phyloP scores from a whole-genome alignment of 2,888 invertebrate species.

The Heliconius aoede region DNA sequence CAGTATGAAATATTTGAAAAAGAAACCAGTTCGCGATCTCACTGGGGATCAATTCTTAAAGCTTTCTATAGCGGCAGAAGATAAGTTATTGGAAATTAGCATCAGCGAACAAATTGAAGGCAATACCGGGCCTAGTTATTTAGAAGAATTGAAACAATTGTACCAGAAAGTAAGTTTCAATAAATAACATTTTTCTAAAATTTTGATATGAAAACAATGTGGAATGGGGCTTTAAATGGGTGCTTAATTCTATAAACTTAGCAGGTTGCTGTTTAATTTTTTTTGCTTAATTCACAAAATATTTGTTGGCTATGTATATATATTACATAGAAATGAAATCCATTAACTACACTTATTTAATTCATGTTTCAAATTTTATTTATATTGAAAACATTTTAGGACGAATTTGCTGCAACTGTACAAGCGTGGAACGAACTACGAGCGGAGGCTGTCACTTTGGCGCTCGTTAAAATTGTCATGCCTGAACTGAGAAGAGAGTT shows the following conservation, averaged over 20 bases:
- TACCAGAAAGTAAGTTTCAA: slow-evolving; percentile 86
- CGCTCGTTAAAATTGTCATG: slow-evolving; percentile 93
- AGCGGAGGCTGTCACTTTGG: slow-evolving; percentile 93
- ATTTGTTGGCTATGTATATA: neutral
- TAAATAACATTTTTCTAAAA: neutral
- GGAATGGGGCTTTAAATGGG: neutral
- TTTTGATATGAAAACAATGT: neutral
- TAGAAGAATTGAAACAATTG: slow-evolving; percentile 94
- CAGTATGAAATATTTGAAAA: slow-evolving; percentile 94
- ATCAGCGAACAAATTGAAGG: slow-evolving; percentile 91
- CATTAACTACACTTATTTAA: neutral
- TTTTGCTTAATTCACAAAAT: neutral
- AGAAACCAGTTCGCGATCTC: slow-evolving; percentile 95
- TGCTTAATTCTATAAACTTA: neutral
- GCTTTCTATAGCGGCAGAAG: slow-evolving; percentile 90
- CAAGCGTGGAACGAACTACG: slow-evolving; percentile 98
- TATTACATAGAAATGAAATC: neutral
- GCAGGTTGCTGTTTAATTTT: neutral
- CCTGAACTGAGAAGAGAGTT: slow-evolving; percentile 95
- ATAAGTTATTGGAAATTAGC: slow-evolving; percentile 89
- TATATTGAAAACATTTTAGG: slow-evolving; percentile 73
- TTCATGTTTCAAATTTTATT: too few species aligned
- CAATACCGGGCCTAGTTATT: slow-evolving; percentile 89
- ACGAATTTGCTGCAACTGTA: slow-evolving; percentile 96
- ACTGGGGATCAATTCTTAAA: slow-evolving; percentile 95